A percentile compares a stretch with the other conserved stretches of the same genome.
Conservation (phyloP, 2,888 invertebrate species). For the Melanchra persicariae region DNA sequence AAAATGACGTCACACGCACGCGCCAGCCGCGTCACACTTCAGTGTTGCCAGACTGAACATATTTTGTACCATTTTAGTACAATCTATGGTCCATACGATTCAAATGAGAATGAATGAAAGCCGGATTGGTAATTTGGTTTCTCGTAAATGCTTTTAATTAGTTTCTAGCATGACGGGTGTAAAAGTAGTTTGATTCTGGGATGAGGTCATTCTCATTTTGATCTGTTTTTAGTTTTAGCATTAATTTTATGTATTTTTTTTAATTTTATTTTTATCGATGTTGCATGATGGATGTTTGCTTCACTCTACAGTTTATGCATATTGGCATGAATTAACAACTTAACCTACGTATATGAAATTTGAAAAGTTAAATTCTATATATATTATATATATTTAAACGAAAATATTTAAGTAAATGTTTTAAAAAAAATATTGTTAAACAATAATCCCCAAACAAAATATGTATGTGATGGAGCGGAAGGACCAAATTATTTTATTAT, state of each 20-base stretch:
- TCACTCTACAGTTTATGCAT: slow-evolving; percentile 80
- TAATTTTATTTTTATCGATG: slow-evolving; percentile 78
- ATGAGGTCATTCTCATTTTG: slow-evolving; percentile 87
- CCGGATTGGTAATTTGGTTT: slow-evolving; percentile 52
- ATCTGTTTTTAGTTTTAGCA: slow-evolving; percentile 75
- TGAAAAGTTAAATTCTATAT: slow-evolving; percentile 51
- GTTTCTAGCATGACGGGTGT: slow-evolving; percentile 72
- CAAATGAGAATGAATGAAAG: slow-evolving; percentile 86
- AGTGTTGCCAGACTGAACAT: slow-evolving; percentile 59
- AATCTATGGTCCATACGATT: slow-evolving; percentile 79
- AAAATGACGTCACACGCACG: slow-evolving; percentile 61
- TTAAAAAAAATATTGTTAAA: slow-evolving; percentile 50
- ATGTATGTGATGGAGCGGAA: slow-evolving; percentile 19
- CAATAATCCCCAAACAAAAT: slow-evolving; percentile 53
- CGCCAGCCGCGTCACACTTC: slow-evolving; percentile 62
- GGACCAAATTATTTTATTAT: slow-evolving; percentile 25
- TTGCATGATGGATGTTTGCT: slow-evolving; percentile 89
- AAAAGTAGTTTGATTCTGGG: slow-evolving; percentile 73
- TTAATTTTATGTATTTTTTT: slow-evolving; percentile 73
- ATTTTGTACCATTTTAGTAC: slow-evolving; percentile 47
- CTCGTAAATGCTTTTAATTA: slow-evolving; percentile 63
- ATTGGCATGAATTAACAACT: slow-evolving; percentile 82
- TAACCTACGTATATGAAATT: slow-evolving; percentile 65
- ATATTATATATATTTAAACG: slow-evolving; percentile 54
- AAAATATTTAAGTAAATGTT: slow-evolving; percentile 54